Base-by-base conservation (phyloP, 2,797 vertebrate genomes). In the Labroides dimidiatus region DNA sequence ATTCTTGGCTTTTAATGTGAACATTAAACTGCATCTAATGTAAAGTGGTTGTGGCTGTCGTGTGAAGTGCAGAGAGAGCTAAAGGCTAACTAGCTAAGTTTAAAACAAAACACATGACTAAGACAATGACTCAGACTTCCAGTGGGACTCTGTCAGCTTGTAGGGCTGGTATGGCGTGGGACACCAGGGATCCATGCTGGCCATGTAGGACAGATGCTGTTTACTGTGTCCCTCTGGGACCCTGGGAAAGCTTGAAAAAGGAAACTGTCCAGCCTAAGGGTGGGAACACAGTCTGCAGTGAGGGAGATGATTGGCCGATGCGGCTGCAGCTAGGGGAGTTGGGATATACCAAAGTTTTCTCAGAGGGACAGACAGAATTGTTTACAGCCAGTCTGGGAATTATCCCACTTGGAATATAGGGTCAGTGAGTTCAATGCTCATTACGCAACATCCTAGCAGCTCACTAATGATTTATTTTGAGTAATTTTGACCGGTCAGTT, bases 261-360 rank as follows among this genome's bases (percentile, higher is more conserved):
- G 79, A 80, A 84, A 74, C 55, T 63, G 63, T 76, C 71, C 69
- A 67, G 73, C 82, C 78, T 24, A 10, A 2, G 69, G 78, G 66
- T 57, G 78, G 84, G 86, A 88, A 78, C 81, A 81, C 70, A 86
- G 80, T 78, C 62, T 77, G 76, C 79, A 69, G 69, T 14, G 11
- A 77, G 82, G 77, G 64, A 51, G 69, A 53, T 12, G 58, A 76
- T 66, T 64, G 75, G 60, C 58, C 36, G 43, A 70, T 67, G 58
- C 45, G 56, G 65, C 62, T 60, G 74, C 58, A 75, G 69, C 72
- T 47, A 16, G 17, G 78, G 81, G 83, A 78, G 64, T 55, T 84
- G 81, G 87, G 86, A 85, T 82, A 86, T 70, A 85, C 88, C 82
- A 54, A 75, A 39, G 52, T 63, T 82, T 83, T 62, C 79, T 84